Evolutionary conservation across 1,140 invertebrate genomes (phyloP), one percentile per base, ranked within the genome.

Genomic region (Nilaparvata lugens): DNA sequence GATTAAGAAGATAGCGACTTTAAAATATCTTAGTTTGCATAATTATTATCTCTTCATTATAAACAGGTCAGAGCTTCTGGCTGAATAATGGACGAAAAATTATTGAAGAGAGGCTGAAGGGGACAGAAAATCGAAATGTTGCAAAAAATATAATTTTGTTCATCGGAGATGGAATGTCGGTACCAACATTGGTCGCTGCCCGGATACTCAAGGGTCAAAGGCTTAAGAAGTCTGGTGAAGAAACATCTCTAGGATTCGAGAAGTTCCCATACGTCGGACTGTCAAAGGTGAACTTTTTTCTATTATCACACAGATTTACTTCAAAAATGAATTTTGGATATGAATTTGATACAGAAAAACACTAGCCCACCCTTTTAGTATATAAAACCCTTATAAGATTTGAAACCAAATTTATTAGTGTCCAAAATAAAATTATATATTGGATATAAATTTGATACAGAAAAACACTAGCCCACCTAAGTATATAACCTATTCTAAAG

Each of bases 81-180:
- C 5, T 48, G 21, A 48, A 48, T 7, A 23, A 23, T 6, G 45
- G 45, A 6, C 6, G 16, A 7, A 23, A 48, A 19, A 48, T 23
- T 6, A 2, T 48, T 6, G 21, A 48, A 14, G 21, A 48, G 21
- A 48, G 14, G 18, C 9, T 48, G 45, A 23, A 48, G 11, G 45
- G 16, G 5, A 48, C 6, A 48, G 45, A 48, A 48, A 18, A 23
- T 48, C 13, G 21, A 48, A 23, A 23, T 19, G 21, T 48, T 23
- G 87, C 87, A 4, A 86, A 83, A 64, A 89, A 88, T 69, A 74
- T 87, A 0, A 82, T 91, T 14, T 70, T 91, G 59, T 86, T 89
- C 65, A 68, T 91, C 42, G 88, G 88, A 0, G 87, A 90, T 68
- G 88, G 89, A 1, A 84, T 91, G 80, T 86, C 85, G 1, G 71